These are phyloP conservation scores for Serripes groenlandicus DNA, from an alignment of 2,888 invertebrate genomes.

Conservation along the genomic window DNA sequence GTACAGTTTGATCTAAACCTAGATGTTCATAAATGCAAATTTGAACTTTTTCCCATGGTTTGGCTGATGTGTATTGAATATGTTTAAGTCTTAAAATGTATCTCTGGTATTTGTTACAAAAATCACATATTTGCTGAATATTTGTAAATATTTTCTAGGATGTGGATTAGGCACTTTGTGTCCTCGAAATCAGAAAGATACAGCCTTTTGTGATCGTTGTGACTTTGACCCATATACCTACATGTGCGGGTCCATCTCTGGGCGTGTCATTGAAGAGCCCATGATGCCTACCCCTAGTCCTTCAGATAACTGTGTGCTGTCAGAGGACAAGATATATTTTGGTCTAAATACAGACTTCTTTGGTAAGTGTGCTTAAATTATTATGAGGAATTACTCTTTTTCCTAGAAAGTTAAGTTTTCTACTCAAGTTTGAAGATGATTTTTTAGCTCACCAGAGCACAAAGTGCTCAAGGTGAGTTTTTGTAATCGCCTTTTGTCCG, in stretches of 20 bases:
- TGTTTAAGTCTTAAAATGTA: too few species aligned
- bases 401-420: too few species aligned
- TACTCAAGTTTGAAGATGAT: too few species aligned
- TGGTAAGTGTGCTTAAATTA: conserved; percentile 41
- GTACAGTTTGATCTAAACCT: too few species aligned
- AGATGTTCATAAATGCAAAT: too few species aligned
- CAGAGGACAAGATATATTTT: conserved; percentile 72
- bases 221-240: conserved; percentile 79
- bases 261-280: conserved; percentile 61
- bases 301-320: conserved; percentile 70
- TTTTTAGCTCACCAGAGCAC: too few species aligned
- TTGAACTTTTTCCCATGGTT: too few species aligned
- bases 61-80: too few species aligned
- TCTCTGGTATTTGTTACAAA: too few species aligned
- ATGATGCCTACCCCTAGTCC: conserved; percentile 60
- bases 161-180: conserved; percentile 85
- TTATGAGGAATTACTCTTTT: too few species aligned
- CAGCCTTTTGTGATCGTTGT: conserved; percentile 84
- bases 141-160: conserved; percentile 69
- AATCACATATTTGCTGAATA: background rate
- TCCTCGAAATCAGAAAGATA: conserved; percentile 66
- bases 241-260: conserved; percentile 78
- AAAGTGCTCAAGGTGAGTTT: too few species aligned
- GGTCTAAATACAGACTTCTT: conserved; percentile 61
- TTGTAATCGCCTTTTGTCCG: too few species aligned